Evolutionary conservation across 2,797 vertebrate species (phyloP).

Genomic region (Forpus xanthops): DNA sequence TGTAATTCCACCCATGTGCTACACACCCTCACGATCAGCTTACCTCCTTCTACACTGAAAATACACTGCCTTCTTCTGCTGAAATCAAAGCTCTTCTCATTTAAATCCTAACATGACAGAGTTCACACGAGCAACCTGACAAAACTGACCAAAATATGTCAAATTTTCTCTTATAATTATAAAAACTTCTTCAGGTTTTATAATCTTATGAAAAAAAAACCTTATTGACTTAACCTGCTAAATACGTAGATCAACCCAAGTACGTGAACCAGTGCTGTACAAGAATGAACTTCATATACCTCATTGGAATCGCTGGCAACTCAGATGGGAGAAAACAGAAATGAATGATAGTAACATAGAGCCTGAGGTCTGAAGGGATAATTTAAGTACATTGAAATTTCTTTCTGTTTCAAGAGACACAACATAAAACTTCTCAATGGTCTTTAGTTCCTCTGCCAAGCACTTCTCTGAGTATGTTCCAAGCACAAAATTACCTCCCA

Average conservation of each 20-base stretch:
- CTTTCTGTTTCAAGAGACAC: constrained; percentile 47
- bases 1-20: not conserved
- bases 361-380: not conserved
- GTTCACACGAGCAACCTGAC: not conserved
- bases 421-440: constrained; percentile 36
- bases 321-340: accelerated
- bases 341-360: not conserved
- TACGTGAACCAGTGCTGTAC: not conserved
- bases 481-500: constrained; percentile 42
- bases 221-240: not conserved
- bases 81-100: not conserved
- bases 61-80: not conserved
- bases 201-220: not conserved
- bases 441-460: constrained; percentile 48
- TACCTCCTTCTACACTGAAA: not conserved
- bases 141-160: not conserved
- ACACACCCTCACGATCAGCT: not conserved
- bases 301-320: not conserved
- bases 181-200: not conserved
- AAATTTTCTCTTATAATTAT: not conserved
- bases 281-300: not conserved
- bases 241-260: not conserved
- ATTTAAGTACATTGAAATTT: constrained; percentile 32
- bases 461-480: constrained; percentile 13
- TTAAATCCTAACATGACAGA: not conserved